phyloP scores from a whole-genome alignment of 2,113 vertebrate genomes.

The Aspiorhynchus laticeps region DNA sequence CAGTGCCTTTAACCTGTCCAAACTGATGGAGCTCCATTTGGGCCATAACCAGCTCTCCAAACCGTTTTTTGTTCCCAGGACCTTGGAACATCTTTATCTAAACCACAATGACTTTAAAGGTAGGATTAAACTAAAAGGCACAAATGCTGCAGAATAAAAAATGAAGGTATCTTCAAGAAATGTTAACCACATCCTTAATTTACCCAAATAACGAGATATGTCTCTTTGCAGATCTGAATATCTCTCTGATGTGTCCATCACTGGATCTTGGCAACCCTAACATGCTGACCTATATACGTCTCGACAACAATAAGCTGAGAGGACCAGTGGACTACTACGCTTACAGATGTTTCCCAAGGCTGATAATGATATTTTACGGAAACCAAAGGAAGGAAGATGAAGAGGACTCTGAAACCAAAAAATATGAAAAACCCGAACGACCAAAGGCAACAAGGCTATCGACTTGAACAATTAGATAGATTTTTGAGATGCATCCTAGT shows the following conservation, averaged over 20 bases:
- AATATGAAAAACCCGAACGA: neutral
- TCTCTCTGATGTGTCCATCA: conserved; percentile 81
- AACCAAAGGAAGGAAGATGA: conserved; percentile 70
- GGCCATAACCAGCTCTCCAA: conserved; percentile 82
- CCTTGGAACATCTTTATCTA: conserved; percentile 80
- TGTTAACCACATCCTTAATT: neutral
- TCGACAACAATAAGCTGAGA: conserved; percentile 82
- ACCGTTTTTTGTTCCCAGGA: conserved; percentile 80
- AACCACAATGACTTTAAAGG: conserved; percentile 82
- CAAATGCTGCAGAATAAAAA: neutral
- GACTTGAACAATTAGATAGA: neutral
- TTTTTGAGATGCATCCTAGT: neutral
- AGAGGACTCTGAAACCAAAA: conserved; percentile 1
- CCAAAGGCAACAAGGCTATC: neutral
- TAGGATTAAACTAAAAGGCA: conserved; percentile 57
- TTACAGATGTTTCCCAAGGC: conserved; percentile 80
- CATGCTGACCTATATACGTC: conserved; percentile 80
- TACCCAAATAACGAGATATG: neutral
- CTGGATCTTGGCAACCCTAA: conserved; percentile 68
- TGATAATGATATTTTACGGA: conserved; percentile 81
- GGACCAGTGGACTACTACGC: conserved; percentile 73
- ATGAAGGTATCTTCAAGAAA: neutral
- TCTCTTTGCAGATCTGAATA: conserved; percentile 76
- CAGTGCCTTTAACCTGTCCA: conserved; percentile 79
- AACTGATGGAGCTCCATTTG: conserved; percentile 79